Percentiles rank a stretch among this genome's conserved stretches.
phyloP scores from a whole-genome alignment of 2,113 vertebrate species.

The Turnix velox region DNA sequence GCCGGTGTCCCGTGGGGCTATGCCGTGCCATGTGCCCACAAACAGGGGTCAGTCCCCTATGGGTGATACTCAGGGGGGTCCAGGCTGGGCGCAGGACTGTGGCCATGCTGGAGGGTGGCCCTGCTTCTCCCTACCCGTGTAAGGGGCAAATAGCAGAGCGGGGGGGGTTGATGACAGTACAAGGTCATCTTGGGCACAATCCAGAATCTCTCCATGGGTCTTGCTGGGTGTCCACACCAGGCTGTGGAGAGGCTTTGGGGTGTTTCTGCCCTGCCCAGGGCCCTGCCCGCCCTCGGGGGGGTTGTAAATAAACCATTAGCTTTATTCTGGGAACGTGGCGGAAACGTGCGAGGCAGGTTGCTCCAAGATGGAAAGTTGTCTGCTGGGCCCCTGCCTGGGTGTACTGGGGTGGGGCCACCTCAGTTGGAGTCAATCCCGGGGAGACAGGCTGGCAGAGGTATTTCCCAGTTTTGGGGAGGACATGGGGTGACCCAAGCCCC shows the following conservation, averaged over 20 bases:
- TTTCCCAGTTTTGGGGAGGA: background rate
- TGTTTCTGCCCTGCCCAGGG: fast-evolving
- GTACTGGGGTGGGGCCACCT: background rate
- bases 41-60: fast-evolving
- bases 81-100: background rate
- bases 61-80: background rate
- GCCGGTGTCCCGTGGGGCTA: fast-evolving
- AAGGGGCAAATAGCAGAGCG: background rate
- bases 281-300: background rate
- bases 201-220: background rate
- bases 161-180: background rate
- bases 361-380: background rate
- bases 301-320: background rate
- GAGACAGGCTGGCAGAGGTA: fast-evolving
- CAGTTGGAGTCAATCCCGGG: fast-evolving
- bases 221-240: fast-evolving
- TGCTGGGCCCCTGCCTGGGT: fast-evolving
- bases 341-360: background rate
- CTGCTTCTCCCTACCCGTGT: fast-evolving
- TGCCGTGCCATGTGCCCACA: fast-evolving
- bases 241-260: background rate
- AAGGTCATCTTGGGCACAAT: background rate
- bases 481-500: background rate
- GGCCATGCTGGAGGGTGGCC: background rate
- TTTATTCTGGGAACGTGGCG: conserved; percentile 22